Base-by-base conservation (phyloP, 2,113 vertebrate genomes). In the Ictalurus furcatus region DNA sequence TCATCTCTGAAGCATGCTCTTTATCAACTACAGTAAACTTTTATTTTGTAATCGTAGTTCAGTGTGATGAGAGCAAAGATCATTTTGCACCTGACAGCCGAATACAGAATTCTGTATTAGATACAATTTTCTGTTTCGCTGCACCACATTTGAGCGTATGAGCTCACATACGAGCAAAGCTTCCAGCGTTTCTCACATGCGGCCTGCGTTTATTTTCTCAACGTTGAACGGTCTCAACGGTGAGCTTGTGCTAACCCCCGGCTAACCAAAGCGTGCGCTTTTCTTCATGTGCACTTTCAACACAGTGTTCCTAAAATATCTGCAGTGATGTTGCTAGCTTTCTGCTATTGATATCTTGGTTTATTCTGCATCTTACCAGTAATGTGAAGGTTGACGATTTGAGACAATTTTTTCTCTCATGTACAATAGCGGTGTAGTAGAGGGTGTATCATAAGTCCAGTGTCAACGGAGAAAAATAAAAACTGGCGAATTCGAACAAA, bases 361-460 rank as follows among this genome's bases (percentile, higher is more conserved):
- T 28, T 19, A 61, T 21, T 6, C 28, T 44, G 8, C 1, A 76
- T 52, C 59, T 87, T 88, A 76, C 52, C 44, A 25, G 25, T 88
- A 40, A 94, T 91, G 28, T 92, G 0, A 23, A 94, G 80, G 25
- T 87, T 56, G 0, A 44, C 40, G 3, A 6, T 44, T 44, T 44
- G 40, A 44, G 40, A 6, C 2, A 44, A 44, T 44, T 44, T 44
- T 44, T 44, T 44, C 40, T 44, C 6, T 44, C 40, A 44, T 44
- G 40, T 3, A 44, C 5, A 6, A 44, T 44, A 44, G 40, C 40
- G 40, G 40, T 44, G 40, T 44, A 6, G 4, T 44, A 44, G 40
- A 44, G 40, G 40, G 4, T 44, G 40, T 0, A 6, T 44, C 40
- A 44, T 44, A 6, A 44, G 40, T 44, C 4, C 40, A 44, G 40